Conservation (phyloP, 37 sponge, comb jelly and placozoan genomes). For the Halisarca cf. caerulea region DNA sequence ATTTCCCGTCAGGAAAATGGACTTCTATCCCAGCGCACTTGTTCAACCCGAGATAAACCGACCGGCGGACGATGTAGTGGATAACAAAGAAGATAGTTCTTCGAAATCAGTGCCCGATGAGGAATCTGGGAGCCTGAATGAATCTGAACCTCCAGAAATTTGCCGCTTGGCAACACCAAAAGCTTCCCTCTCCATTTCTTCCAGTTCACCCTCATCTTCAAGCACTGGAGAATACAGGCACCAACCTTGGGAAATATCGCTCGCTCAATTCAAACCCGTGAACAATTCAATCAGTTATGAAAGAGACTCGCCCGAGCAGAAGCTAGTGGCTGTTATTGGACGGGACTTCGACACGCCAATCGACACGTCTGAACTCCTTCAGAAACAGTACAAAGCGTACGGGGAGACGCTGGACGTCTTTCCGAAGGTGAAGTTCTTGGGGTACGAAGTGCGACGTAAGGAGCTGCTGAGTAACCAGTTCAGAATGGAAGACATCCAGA, state of each 20-base stretch:
- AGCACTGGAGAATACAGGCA: not conserved
- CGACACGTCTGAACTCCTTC: constrained; percentile 42
- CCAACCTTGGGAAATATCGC: constrained; percentile 7
- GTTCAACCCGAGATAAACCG: constrained; percentile 23
- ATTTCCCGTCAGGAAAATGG: not conserved
- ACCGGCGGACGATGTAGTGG: not conserved
- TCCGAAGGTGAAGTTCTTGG: constrained; percentile 50
- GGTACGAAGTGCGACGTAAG: constrained; percentile 61
- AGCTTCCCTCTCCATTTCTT: not conserved
- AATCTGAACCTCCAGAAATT: not conserved
- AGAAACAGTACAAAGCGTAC: constrained; percentile 1
- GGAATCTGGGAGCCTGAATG: too few relatives aligned
- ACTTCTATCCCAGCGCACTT: not conserved
- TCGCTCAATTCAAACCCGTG: constrained; percentile 28
- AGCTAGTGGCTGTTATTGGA: constrained; percentile 80
- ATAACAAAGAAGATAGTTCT: not conserved
- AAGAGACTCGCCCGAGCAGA: constrained; percentile 40
- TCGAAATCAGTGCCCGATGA: not conserved
- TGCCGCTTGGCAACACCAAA: too few relatives aligned
- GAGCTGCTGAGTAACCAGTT: constrained; percentile 57
- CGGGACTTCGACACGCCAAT: constrained; percentile 85
- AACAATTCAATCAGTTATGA: constrained; percentile 52
- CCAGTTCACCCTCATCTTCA: not conserved
- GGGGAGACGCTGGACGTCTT: not conserved
- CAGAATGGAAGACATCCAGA: constrained; percentile 44